Evolutionary conservation across 2,888 invertebrate species (phyloP).

Genomic region (Monopis laevigella): DNA sequence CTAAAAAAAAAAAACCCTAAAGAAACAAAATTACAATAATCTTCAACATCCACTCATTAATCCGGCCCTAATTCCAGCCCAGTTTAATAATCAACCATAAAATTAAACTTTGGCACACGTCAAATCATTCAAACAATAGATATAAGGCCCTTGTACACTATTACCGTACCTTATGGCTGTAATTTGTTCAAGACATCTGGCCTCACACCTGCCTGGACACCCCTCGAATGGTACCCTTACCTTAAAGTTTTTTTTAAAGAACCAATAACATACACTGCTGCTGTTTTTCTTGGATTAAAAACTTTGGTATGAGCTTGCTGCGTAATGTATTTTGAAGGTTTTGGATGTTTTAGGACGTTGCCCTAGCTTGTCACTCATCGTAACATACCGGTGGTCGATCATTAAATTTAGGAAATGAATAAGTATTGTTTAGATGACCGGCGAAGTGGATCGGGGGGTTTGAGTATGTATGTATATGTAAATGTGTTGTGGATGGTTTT

Average conservation of each 20-base stretch:
- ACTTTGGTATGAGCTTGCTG: too few relatives aligned
- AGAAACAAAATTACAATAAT: conserved; percentile 10
- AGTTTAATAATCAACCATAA: conserved; percentile 60
- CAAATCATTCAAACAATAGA: conserved; percentile 38
- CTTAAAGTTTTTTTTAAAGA: too few relatives aligned
- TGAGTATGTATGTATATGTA: too few relatives aligned
- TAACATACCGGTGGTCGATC: conserved; percentile 32
- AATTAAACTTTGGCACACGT: conserved; percentile 64
- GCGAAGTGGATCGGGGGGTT: too few relatives aligned
- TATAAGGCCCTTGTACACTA: conserved; percentile 55
- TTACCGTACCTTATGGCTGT: conserved; percentile 55
- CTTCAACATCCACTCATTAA: conserved; percentile 37
- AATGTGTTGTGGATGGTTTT: too few relatives aligned
- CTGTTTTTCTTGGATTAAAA: too few relatives aligned
- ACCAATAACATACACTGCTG: too few relatives aligned
- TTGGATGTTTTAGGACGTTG: too few relatives aligned
- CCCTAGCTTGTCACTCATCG: conserved; percentile 50
- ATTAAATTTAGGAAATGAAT: conserved; percentile 63
- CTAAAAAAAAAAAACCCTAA: too few relatives aligned
- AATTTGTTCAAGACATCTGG: conserved; percentile 68
- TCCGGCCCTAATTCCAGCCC: conserved; percentile 21
- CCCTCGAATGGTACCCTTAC: too few relatives aligned
- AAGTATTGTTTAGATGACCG: conserved; percentile 42
- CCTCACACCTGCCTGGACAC: conserved; percentile 57
- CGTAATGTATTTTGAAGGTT: conserved; percentile 42